phyloP scores from a whole-genome alignment of 1,140 invertebrate species.

The Drosophila asahinai region DNA sequence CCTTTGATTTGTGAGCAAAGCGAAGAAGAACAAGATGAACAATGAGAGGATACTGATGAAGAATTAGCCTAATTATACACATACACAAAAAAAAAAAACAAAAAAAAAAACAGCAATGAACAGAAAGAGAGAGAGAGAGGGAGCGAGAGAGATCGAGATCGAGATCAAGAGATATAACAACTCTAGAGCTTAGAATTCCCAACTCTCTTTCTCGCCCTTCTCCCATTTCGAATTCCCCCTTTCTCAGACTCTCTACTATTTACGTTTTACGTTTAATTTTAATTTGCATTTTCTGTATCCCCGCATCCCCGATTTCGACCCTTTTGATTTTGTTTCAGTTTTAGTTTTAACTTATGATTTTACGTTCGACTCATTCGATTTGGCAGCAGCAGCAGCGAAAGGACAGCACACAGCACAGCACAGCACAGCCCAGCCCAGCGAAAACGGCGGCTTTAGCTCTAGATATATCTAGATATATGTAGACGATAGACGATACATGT shows the following conservation, averaged over 20 bases:
- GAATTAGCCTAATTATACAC: slow-evolving; percentile 55
- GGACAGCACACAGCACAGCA: not conserved
- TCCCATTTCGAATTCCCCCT: slow-evolving; percentile 16
- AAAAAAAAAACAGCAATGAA: not conserved
- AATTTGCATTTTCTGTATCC: slow-evolving; percentile 35
- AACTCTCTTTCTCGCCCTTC: slow-evolving; percentile 14
- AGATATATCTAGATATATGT: slow-evolving; percentile 18
- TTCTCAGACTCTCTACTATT: slow-evolving; percentile 21
- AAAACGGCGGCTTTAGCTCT: slow-evolving; percentile 5
- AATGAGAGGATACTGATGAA: slow-evolving; percentile 33
- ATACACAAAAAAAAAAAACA: slow-evolving; percentile 31
- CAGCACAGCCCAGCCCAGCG: slow-evolving; percentile 12
- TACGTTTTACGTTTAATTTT: slow-evolving; percentile 44
- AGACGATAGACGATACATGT: slow-evolving; percentile 8
- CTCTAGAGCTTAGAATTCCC: not conserved
- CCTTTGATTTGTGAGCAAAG: slow-evolving; percentile 51
- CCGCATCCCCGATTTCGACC: slow-evolving; percentile 24
- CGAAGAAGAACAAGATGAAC: slow-evolving; percentile 34
- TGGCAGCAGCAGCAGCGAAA: slow-evolving; percentile 13
- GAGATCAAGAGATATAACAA: slow-evolving; percentile 2
- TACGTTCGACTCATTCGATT: slow-evolving; percentile 18
- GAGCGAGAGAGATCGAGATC: not conserved
- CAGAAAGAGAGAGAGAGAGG: slow-evolving; percentile 24
- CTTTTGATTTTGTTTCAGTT: slow-evolving; percentile 41
- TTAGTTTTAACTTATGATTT: slow-evolving; percentile 27